These are phyloP conservation scores for Mesoclemmys tuberculata DNA, from an alignment of 2,113 vertebrate species.

Conservation along the genomic window DNA sequence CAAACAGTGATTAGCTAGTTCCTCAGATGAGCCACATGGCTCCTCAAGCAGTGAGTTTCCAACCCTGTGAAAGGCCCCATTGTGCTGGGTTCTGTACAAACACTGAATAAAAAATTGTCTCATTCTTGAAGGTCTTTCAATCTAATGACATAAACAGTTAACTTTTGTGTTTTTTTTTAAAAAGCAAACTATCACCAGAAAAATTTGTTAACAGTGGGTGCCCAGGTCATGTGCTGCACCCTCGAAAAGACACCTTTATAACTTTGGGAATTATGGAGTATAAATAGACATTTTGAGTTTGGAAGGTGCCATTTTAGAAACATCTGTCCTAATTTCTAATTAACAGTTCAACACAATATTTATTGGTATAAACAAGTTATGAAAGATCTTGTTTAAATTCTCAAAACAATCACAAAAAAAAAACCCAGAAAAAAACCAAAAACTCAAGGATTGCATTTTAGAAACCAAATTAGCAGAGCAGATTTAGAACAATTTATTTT, in stretches of 20 bases:
- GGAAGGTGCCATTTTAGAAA: neutral
- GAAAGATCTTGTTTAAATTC: neutral
- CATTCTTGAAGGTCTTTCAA: no score
- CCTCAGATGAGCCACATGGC: neutral
- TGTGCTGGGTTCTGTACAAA: no score
- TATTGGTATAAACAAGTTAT: neutral
- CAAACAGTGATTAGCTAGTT: neutral
- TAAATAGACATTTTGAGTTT: neutral
- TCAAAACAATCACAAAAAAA: no score
- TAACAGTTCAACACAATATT: neutral
- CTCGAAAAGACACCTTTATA: neutral
- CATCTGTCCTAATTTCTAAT: neutral
- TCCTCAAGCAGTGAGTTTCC: neutral
- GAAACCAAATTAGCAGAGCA: neutral
- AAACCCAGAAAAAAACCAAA: neutral
- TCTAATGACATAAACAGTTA: no score
- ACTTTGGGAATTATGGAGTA: neutral
- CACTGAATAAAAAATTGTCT: no score
- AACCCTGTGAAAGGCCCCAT: neutral
- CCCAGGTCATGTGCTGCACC: neutral
- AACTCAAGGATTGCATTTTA: neutral
- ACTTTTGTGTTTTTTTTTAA: neutral
- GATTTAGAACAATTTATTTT: neutral
- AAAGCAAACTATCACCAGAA: neutral
- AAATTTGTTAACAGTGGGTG: neutral